These are phyloP conservation scores for Eleginops maclovinus DNA, from an alignment of 2,113 vertebrate species.

Conservation along the genomic window DNA sequence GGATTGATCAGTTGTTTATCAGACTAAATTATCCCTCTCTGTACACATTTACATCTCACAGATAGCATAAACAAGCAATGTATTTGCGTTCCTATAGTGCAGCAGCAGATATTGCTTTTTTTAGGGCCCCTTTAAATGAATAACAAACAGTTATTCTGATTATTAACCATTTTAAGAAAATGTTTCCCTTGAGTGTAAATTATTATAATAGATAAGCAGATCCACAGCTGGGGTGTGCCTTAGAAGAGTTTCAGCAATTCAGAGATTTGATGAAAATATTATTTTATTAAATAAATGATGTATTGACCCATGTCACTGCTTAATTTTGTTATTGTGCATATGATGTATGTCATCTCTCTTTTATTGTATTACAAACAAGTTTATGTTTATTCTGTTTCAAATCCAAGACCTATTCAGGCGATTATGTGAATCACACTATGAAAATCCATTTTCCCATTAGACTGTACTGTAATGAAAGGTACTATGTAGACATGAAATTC, in stretches of 20 bases:
- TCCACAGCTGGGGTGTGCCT: neutral
- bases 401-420: neutral
- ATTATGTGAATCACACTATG: neutral
- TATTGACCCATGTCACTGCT: no score
- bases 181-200: no score
- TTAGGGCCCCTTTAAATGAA: no score
- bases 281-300: no score
- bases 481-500: no score
- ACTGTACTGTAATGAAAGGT: neutral
- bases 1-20: neutral
- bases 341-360: neutral
- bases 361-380: neutral
- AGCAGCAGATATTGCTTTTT: slow-evolving; percentile 10
- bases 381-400: neutral
- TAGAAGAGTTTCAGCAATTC: no score
- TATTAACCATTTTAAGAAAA: no score
- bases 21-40: neutral
- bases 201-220: neutral
- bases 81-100: neutral
- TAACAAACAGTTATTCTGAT: no score
- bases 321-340: neutral
- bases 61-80: neutral
- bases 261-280: no score
- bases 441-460: no score
- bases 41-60: neutral